A percentile compares a stretch with the other conserved stretches of the same genome.
Conservation (phyloP, 2,888 invertebrate genomes). For the Colostygia pectinataria region DNA sequence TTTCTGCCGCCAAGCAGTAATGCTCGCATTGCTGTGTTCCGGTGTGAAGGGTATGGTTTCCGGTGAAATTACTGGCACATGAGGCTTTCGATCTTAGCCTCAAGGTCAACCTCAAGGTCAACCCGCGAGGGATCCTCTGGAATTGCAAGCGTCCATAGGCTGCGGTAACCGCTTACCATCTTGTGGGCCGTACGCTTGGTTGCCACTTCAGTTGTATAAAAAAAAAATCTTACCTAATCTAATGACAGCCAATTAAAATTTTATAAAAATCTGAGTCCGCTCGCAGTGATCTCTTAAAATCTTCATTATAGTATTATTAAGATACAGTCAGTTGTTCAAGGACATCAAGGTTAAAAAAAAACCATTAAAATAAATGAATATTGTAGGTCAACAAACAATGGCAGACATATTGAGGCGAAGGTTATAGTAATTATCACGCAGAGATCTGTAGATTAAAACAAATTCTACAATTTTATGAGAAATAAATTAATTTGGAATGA, state of each 20-base stretch:
- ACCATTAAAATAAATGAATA: slow-evolving; percentile 25
- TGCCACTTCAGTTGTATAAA: no score
- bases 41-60: no score
- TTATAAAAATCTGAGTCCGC: slow-evolving; percentile 13
- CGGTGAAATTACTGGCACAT: no score
- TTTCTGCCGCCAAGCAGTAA: no score
- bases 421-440: slow-evolving; percentile 29
- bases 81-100: no score
- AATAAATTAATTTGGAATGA: slow-evolving; percentile 6
- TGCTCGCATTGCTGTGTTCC: no score
- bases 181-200: no score
- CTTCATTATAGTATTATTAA: slow-evolving; percentile 21
- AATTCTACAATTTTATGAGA: slow-evolving; percentile 20
- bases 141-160: no score
- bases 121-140: no score
- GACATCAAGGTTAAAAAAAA: slow-evolving; percentile 20
- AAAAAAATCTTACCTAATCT: no score
- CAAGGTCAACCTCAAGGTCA: no score
- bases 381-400: slow-evolving; percentile 33
- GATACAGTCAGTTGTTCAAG: slow-evolving; percentile 19
- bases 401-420: slow-evolving; percentile 35
- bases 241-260: slow-evolving; percentile 15
- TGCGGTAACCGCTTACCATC: no score
- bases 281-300: slow-evolving; percentile 14
- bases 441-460: slow-evolving; percentile 17